phyloP scores from a whole-genome alignment of 2,113 vertebrate species.

The Phycodurus eques region DNA sequence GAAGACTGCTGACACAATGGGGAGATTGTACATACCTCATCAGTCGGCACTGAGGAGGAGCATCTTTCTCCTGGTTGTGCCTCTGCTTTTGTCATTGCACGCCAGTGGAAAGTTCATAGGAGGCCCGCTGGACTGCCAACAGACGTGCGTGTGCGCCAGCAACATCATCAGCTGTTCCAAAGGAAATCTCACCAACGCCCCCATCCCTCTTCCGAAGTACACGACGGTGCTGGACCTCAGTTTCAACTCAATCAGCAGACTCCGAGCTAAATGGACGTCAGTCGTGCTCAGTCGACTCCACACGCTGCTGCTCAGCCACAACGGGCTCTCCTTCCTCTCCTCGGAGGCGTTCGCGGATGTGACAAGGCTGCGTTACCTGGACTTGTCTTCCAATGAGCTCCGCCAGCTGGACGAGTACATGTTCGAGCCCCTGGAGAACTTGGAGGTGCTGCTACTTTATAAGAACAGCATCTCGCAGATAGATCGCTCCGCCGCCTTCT shows the following conservation, averaged over 20 bases:
- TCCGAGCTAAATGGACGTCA: conserved; percentile 83
- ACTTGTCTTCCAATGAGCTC: conserved; percentile 88
- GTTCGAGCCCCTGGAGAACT: conserved; percentile 80
- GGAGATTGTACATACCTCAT: conserved; percentile 13
- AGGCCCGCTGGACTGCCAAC: conserved; percentile 73
- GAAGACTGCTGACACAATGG: conserved; percentile 40
- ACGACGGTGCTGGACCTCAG: conserved; percentile 86
- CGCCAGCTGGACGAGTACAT: conserved; percentile 81
- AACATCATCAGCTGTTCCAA: conserved; percentile 92
- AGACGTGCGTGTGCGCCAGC: conserved; percentile 87
- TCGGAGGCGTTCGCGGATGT: conserved; percentile 85
- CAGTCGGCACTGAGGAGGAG: conserved; percentile 5
- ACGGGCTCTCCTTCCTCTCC: conserved; percentile 86
- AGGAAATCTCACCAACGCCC: conserved; percentile 74
- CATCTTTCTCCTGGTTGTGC: conserved; percentile 36
- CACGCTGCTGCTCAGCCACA: conserved; percentile 85
- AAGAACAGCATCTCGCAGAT: conserved; percentile 86
- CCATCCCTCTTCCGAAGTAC: conserved; percentile 76
- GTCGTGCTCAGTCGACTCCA: conserved; percentile 76
- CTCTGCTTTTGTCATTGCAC: conserved; percentile 45
- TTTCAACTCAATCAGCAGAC: conserved; percentile 81
- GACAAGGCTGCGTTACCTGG: conserved; percentile 81
- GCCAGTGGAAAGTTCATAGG: conserved; percentile 30
- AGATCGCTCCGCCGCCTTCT: conserved; percentile 82
- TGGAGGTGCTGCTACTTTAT: conserved; percentile 91